These are phyloP conservation scores for Macaria liturata DNA, from an alignment of 2,888 invertebrate genomes.

Conservation along the genomic window DNA sequence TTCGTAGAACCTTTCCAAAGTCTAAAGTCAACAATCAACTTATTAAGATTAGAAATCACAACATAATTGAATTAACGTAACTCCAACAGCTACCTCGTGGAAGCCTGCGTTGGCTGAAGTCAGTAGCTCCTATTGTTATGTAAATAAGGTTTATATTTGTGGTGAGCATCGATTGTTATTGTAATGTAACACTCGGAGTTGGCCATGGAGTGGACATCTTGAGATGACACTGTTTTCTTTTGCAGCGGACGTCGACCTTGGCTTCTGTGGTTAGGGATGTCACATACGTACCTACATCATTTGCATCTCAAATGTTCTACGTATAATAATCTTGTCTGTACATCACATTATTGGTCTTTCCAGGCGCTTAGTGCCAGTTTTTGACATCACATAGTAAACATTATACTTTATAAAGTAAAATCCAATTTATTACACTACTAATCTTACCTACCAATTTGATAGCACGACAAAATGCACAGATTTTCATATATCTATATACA, in stretches of 20 bases:
- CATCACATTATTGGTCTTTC: too few species aligned
- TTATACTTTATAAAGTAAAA: too few species aligned
- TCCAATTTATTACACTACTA: too few species aligned
- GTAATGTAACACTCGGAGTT: constrained; percentile 67
- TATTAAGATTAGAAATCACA: constrained; percentile 43
- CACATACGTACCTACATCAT: constrained; percentile 16
- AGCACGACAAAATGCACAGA: too few species aligned
- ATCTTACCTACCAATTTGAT: too few species aligned
- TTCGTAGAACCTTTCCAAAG: constrained; percentile 18
- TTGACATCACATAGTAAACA: too few species aligned
- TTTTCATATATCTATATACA: too few species aligned
- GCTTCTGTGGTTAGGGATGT: constrained; percentile 56
- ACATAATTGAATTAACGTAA: constrained; percentile 66
- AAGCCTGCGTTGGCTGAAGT: constrained; percentile 15
- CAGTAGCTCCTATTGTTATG: constrained; percentile 27
- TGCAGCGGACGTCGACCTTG: constrained; percentile 73
- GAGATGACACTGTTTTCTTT: constrained; percentile 78
- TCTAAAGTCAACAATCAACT: constrained; percentile 23
- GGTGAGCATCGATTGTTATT: constrained; percentile 61
- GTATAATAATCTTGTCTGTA: too few species aligned
- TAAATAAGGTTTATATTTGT: constrained; percentile 32
- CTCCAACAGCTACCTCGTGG: constrained; percentile 44
- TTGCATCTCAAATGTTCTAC: too few species aligned
- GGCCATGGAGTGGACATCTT: constrained; percentile 67
- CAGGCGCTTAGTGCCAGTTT: too few species aligned